Conservation (phyloP, 1,140 invertebrate genomes). For the Tetragnatha versicolor region DNA sequence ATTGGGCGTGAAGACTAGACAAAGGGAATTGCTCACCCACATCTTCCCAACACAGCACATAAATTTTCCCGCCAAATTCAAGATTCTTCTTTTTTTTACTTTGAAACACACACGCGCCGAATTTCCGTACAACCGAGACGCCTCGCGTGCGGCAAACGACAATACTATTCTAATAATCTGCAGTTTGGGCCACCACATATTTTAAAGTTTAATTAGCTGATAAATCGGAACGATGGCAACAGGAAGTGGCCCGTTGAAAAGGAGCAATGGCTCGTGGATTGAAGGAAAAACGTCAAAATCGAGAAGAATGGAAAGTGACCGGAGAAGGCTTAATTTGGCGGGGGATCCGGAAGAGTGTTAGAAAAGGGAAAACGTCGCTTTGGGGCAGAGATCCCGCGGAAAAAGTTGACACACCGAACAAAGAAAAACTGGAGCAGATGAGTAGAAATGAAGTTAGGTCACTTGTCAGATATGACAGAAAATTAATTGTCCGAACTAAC, state of each 20-base stretch:
- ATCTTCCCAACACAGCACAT: no score
- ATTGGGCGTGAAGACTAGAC: no score
- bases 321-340: not conserved
- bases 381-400: not conserved
- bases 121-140: not conserved
- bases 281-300: not conserved
- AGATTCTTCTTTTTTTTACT: not conserved
- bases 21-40: no score
- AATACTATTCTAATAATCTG: no score
- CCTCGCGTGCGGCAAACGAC: no score
- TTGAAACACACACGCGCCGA: not conserved
- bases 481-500: not conserved
- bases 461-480: not conserved
- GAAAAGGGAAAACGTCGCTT: not conserved
- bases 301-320: not conserved
- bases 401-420: not conserved
- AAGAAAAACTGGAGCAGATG: slow-evolving; percentile 8
- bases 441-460: not conserved
- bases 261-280: not conserved
- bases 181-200: no score
- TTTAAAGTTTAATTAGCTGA: not conserved
- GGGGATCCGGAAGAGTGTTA: not conserved
- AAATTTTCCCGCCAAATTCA: no score
- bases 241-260: not conserved
- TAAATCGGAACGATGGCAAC: slow-evolving; percentile 1